These are phyloP conservation scores for Nesometra sesokonis DNA, from an alignment of 35 echinoderm and acorn worm species.

Conservation along the genomic window DNA sequence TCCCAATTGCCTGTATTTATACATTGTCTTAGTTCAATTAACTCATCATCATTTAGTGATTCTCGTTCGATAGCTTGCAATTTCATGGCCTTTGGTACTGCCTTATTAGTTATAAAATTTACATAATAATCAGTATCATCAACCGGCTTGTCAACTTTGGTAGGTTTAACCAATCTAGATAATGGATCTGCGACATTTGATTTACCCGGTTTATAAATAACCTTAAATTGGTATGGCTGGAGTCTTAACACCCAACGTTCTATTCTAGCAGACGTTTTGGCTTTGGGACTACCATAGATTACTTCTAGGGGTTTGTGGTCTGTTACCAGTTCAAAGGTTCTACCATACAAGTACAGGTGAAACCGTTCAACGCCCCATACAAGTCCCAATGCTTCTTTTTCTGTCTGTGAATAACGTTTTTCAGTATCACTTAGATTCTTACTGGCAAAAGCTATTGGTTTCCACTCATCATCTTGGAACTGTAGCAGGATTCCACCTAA, in stretches of 20 bases:
- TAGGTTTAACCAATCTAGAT: not conserved
- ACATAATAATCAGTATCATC: conserved; percentile 18
- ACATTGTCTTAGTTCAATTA: not conserved
- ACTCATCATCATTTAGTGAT: not conserved
- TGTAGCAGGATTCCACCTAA: conserved; percentile 4
- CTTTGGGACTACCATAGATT: not conserved
- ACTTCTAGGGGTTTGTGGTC: conserved; percentile 29
- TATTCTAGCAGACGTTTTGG: conserved; percentile 23
- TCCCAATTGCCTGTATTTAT: not conserved
- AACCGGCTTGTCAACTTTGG: not conserved
- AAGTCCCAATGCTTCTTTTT: not conserved
- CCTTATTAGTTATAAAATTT: not conserved
- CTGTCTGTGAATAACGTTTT: conserved; percentile 8
- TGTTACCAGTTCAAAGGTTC: conserved; percentile 2
- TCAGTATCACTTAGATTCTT: not conserved
- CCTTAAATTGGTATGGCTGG: conserved; percentile 20
- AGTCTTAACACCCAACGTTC: conserved; percentile 18
- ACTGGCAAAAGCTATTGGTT: conserved; percentile 2
- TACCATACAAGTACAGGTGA: conserved; percentile 13
- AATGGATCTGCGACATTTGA: conserved; percentile 9
- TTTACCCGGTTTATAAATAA: conserved; percentile 28
- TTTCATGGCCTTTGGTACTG: conserved; percentile 23
- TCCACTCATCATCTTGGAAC: not conserved
- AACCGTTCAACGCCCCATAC: conserved; percentile 14
- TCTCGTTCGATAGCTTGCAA: not conserved